phyloP scores from a whole-genome alignment of 2,888 invertebrate species.

The Patella depressa region DNA sequence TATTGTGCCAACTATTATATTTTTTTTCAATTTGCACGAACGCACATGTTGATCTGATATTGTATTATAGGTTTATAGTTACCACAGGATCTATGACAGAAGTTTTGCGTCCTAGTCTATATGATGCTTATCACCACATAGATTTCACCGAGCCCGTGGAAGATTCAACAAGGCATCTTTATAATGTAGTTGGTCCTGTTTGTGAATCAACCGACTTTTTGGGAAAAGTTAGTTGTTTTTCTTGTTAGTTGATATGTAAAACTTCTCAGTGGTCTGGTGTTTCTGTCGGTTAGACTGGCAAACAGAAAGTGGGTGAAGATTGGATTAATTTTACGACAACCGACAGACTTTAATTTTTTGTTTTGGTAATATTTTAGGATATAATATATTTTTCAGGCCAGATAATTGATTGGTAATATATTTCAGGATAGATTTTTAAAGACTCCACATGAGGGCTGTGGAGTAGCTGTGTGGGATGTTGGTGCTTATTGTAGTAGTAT shows the following conservation, averaged over 20 bases:
- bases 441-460: constrained; percentile 53
- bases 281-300: too few relatives aligned
- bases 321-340: too few relatives aligned
- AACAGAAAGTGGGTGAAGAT: too few relatives aligned
- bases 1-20: too few relatives aligned
- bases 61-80: constrained; percentile 56
- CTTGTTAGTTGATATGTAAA: too few relatives aligned
- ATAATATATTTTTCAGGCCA: too few relatives aligned
- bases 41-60: not conserved
- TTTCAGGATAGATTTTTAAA: constrained; percentile 58
- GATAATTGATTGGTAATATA: too few relatives aligned
- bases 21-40: too few relatives aligned
- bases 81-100: constrained; percentile 72
- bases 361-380: not conserved
- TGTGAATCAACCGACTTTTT: constrained; percentile 72
- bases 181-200: constrained; percentile 71
- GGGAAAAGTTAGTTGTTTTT: constrained; percentile 53
- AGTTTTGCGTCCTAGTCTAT: constrained; percentile 70
- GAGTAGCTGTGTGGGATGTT: constrained; percentile 62
- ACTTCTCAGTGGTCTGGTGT: too few relatives aligned
- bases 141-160: constrained; percentile 51
- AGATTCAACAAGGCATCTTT: constrained; percentile 30
- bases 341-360: not conserved
- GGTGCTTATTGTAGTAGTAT: constrained; percentile 69
- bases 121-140: constrained; percentile 71